Base-by-base conservation (phyloP, 2,888 invertebrate genomes). In the Rhagonycha lutea region DNA sequence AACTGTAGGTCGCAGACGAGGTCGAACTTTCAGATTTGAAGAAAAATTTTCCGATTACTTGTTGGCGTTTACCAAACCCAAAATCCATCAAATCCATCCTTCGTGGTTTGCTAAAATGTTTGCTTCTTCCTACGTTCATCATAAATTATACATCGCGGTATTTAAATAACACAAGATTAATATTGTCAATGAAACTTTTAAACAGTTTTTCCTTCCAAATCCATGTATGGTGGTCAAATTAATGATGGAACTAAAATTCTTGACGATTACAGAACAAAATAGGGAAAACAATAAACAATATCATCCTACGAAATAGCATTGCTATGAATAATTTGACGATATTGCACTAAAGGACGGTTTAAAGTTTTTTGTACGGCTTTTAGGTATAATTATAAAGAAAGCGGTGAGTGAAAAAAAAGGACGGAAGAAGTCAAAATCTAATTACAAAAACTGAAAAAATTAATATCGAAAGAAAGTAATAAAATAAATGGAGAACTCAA, bases 1-100 rank as follows among this genome's bases (percentile, higher is more conserved):
- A 85, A 83, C 83, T 83, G 84, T 84, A 81, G 85, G 85, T 83
- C 84, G 84, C 83, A 84, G 84, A 84, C 84, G 84, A 84, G 84
- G 85, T 83, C 84, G 82, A 80, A 83, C 84, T 83, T 83, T 84
- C 82, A 81, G 82, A 82, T 82, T 72, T 24, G 62, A 69, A 82
- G 80, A 80, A 77, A 67, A 47, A n/a, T 47, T 47, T 32, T 47
- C n/a, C 47, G 7, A 47, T 47, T 47, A n/a, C 47, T 47, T 47
- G 47, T 47, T 47, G 47, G 47, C 47, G 47, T 47, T 47, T 47
- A 47, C 47, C 47, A 47, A 47, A 47, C 47, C 47, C 47, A 47
- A 47, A 47, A 47, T 47, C 47, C 47, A 47, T 47, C 47, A 47
- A n/a, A 47, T n/a, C 47, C 47, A 47, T 47, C 47, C 47, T 47